Evolutionary conservation across 2,797 vertebrate species (phyloP).

Genomic region (Dipus sagitta): DNA sequence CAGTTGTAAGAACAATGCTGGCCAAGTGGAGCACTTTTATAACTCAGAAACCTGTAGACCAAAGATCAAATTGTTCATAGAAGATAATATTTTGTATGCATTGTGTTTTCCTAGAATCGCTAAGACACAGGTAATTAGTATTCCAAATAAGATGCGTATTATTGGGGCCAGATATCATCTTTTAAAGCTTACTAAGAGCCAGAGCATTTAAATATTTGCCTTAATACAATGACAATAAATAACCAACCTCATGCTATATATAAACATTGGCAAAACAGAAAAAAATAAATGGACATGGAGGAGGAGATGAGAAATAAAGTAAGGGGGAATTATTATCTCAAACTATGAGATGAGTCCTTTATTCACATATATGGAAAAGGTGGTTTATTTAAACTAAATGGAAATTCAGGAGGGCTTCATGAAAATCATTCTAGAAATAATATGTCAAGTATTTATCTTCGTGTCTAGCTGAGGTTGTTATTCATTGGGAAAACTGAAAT

Average conservation of each 20-base stretch:
- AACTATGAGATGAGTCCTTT: neutral
- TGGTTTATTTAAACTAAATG: neutral
- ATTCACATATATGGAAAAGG: neutral
- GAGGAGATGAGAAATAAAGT: neutral
- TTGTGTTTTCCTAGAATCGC: neutral
- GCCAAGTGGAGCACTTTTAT: slow-evolving; percentile 1
- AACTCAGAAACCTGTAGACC: slow-evolving; percentile 10
- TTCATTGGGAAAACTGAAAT: neutral
- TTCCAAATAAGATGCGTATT: neutral
- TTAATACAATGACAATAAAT: neutral
- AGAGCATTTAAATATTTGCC: neutral
- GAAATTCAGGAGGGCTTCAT: neutral
- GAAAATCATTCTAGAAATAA: neutral
- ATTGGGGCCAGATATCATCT: neutral
- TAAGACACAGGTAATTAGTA: neutral
- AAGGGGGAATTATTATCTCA: neutral
- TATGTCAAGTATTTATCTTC: neutral
- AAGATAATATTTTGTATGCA: neutral
- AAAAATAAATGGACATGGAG: neutral
- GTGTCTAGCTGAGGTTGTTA: neutral
- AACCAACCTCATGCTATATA: neutral
- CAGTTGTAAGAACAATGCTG: neutral
- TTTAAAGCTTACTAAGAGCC: neutral
- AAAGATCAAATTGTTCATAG: neutral
- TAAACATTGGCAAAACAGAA: accelerated